Conservation (phyloP, 1,140 invertebrate species). For the Lycorma delicatula region DNA sequence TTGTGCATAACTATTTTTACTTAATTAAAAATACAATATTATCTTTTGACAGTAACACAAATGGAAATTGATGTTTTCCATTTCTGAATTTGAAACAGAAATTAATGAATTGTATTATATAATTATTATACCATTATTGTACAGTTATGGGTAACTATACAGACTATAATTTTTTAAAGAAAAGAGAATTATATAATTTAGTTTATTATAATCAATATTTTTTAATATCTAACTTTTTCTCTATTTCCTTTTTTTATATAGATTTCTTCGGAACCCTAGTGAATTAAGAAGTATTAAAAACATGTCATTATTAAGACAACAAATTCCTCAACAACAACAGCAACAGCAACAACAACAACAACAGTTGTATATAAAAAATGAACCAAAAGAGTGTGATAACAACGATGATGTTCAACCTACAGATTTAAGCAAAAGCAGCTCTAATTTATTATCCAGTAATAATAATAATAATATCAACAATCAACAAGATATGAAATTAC, state of each 20-base stretch:
- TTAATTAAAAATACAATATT: too few species aligned
- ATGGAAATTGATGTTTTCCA: too few species aligned
- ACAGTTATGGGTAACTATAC: too few species aligned
- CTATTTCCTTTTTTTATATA: slow-evolving; percentile 44
- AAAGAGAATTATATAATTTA: too few species aligned
- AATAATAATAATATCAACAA: not conserved
- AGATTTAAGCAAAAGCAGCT: slow-evolving; percentile 22
- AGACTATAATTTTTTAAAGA: too few species aligned
- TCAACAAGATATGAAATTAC: not conserved
- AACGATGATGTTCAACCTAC: slow-evolving; percentile 25
- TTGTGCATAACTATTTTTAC: too few species aligned
- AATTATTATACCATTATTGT: too few species aligned
- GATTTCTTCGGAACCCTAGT: slow-evolving; percentile 79
- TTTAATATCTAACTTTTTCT: too few species aligned
- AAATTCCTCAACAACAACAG: slow-evolving; percentile 43
- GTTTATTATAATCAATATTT: too few species aligned
- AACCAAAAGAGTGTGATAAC: not conserved
- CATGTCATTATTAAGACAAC: slow-evolving; percentile 78
- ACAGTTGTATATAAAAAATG: not conserved
- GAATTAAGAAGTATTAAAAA: slow-evolving; percentile 90
- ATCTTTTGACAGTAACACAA: too few species aligned
- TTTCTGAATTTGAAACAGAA: too few species aligned
- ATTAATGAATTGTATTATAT: too few species aligned
- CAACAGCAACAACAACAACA: slow-evolving; percentile 7
- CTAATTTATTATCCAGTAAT: not conserved